A percentile compares a stretch with the other conserved stretches of the same genome.
Evolutionary conservation across 2,888 invertebrate species (phyloP).

Genomic region (Megalurothrips usitatus): DNA sequence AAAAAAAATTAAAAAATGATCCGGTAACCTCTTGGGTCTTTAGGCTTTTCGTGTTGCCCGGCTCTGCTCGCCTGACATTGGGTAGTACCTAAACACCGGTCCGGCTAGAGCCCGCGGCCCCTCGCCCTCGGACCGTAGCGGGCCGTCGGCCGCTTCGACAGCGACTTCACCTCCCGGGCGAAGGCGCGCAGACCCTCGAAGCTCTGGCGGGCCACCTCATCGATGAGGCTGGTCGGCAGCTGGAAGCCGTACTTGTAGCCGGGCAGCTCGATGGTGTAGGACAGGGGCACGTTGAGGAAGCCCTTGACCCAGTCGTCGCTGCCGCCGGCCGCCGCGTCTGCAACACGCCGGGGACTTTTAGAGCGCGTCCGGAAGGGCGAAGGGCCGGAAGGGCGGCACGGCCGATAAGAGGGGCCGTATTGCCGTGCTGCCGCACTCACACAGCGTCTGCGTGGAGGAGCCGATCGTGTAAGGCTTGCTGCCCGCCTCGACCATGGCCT

Average conservation of each 20-base stretch:
- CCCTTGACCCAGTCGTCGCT: slow-evolving; percentile 91
- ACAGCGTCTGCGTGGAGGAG: slow-evolving; percentile 5
- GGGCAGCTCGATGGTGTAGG: slow-evolving; percentile 80
- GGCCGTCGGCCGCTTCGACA: not conserved
- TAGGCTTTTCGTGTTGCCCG: too few species aligned
- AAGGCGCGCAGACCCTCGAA: slow-evolving; percentile 20
- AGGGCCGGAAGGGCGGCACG: not conserved
- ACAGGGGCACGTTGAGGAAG: slow-evolving; percentile 70
- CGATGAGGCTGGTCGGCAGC: slow-evolving; percentile 69
- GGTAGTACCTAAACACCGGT: too few species aligned
- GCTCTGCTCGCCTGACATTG: too few species aligned
- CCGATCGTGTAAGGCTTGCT: slow-evolving; percentile 11
- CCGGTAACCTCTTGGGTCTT: too few species aligned
- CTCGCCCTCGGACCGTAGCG: not conserved
- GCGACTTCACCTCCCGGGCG: not conserved
- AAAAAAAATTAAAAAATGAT: too few species aligned
- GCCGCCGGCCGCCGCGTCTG: slow-evolving; percentile 62
- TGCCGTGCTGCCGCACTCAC: not conserved
- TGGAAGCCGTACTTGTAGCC: slow-evolving; percentile 64
- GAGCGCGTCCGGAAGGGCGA: not conserved
- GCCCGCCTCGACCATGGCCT: not conserved
- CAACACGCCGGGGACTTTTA: not conserved
- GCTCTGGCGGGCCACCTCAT: slow-evolving; percentile 39
- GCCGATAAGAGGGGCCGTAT: too few species aligned
- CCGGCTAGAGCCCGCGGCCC: too few species aligned